These are phyloP conservation scores for Xiphophorus couchianus DNA, from an alignment of 2,113 vertebrate genomes.

Conservation along the genomic window DNA sequence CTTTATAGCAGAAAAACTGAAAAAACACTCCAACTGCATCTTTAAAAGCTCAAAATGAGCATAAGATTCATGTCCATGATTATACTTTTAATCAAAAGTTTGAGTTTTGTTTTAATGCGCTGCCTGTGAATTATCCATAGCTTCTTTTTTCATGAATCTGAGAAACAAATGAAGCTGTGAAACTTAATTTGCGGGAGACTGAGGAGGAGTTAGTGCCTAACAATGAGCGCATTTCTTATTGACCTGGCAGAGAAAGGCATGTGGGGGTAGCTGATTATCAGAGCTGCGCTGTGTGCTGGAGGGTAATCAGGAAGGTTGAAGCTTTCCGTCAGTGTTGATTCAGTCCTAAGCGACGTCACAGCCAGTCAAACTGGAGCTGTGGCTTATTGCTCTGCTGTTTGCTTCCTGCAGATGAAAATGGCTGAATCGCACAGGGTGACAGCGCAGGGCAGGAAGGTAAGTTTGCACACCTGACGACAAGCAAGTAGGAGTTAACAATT, in stretches of 20 bases:
- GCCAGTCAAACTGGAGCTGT: conserved; percentile 42
- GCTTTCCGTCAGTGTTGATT: conserved; percentile 20
- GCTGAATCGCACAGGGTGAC: conserved; percentile 31
- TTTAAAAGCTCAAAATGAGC: neutral
- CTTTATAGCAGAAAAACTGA: too few relatives aligned
- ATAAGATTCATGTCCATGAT: neutral
- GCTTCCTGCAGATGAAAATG: conserved; percentile 45
- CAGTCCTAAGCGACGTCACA: neutral
- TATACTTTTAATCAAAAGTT: neutral
- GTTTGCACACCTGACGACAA: conserved; percentile 5
- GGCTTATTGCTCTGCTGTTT: conserved; percentile 19
- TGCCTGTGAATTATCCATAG: neutral
- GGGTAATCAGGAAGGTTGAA: conserved; percentile 24
- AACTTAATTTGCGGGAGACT: neutral
- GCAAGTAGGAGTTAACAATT: conserved; percentile 4
- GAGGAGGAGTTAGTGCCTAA: conserved; percentile 15
- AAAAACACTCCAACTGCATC: neutral
- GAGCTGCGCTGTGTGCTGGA: conserved; percentile 6
- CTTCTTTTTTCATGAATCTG: neutral
- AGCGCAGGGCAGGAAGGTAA: conserved; percentile 56
- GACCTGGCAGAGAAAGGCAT: conserved; percentile 42
- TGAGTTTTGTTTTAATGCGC: neutral
- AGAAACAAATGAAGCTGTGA: neutral
- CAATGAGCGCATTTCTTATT: conserved; percentile 48
- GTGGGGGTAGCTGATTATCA: conserved; percentile 46